phyloP scores from a whole-genome alignment of 2,888 invertebrate genomes.

The Allygus modestus region DNA sequence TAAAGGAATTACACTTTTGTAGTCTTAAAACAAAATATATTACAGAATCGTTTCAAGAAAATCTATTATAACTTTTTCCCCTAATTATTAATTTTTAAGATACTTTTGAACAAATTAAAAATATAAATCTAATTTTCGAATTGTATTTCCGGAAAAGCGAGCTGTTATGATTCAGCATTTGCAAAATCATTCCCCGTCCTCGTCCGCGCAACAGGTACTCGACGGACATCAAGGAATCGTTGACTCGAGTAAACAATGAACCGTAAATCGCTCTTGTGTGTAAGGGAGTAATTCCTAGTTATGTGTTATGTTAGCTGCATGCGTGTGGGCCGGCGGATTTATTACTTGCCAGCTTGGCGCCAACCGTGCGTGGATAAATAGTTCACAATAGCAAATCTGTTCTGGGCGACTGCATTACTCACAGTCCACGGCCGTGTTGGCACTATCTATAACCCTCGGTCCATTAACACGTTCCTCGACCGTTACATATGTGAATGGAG shows the following conservation, averaged over 20 bases:
- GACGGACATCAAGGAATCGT: neutral
- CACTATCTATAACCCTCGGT: neutral
- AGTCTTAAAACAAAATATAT: too few species aligned
- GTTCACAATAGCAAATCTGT: conserved; percentile 20
- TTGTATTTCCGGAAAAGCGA: too few species aligned
- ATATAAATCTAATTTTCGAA: too few species aligned
- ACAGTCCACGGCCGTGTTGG: neutral
- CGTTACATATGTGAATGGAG: neutral
- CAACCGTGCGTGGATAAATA: neutral
- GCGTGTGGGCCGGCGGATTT: neutral
- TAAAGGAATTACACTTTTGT: too few species aligned
- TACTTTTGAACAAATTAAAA: too few species aligned
- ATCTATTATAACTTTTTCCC: too few species aligned
- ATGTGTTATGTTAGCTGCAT: neutral
- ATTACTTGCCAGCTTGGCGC: neutral
- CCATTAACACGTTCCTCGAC: neutral
- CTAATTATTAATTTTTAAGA: too few species aligned
- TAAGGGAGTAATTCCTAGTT: conserved; percentile 13
- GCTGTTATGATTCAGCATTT: too few species aligned
- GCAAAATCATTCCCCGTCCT: too few species aligned
- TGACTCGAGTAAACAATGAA: neutral
- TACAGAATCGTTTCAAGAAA: too few species aligned
- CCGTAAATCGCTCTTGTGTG: neutral
- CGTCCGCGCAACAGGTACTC: too few species aligned
- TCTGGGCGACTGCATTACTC: neutral